A percentile compares a stretch with the other conserved stretches of the same genome.
These are phyloP conservation scores for Scolopax rusticola DNA, from an alignment of 2,797 vertebrate genomes.

Conservation along the genomic window DNA sequence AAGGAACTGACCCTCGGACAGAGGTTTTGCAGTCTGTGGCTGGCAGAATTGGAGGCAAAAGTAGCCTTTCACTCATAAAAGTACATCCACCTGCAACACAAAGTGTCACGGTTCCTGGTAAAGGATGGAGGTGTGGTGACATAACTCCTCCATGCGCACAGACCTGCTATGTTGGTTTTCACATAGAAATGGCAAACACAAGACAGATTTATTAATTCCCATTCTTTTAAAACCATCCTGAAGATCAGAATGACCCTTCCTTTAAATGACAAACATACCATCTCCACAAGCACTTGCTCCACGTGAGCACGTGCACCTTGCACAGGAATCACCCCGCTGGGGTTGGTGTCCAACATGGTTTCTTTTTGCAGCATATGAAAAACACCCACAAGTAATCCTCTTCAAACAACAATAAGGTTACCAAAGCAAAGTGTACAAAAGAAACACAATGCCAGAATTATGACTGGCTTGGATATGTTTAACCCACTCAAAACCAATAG, in stretches of 20 bases:
- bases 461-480: background rate
- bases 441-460: background rate
- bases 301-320: background rate
- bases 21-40: background rate
- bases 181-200: background rate
- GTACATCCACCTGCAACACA: background rate
- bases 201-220: background rate
- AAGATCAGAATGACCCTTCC: background rate
- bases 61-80: background rate
- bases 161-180: rapidly evolving
- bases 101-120: background rate
- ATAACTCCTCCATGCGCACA: background rate
- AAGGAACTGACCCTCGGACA: background rate
- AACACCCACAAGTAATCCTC: background rate
- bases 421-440: background rate
- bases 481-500: background rate
- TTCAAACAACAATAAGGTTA: background rate
- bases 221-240: background rate
- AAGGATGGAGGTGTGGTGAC: background rate
- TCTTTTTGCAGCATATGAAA: background rate
- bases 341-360: background rate
- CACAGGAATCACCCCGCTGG: rapidly evolving
- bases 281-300: background rate
- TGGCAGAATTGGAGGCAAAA: background rate
- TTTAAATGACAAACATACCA: background rate